A percentile compares a stretch with the other conserved stretches of the same genome.
Conservation (phyloP, 1,140 invertebrate genomes). For the Cardiocondyla obscurior region DNA sequence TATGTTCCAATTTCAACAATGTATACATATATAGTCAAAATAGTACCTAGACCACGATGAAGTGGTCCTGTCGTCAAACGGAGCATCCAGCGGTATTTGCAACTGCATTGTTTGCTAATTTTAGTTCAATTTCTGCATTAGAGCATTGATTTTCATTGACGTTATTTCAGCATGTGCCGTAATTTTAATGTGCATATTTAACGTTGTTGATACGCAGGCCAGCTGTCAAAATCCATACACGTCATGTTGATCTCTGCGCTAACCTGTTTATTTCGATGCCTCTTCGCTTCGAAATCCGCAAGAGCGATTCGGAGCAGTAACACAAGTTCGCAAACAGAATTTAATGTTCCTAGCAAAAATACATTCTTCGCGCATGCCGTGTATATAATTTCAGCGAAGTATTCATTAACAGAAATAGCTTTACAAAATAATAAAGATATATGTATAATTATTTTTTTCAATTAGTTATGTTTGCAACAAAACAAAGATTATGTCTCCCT, state of each 20-base stretch:
- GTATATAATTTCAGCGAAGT: no score
- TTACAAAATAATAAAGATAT: no score
- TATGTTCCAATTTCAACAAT: not conserved
- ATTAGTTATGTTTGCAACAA: no score
- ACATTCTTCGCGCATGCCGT: no score
- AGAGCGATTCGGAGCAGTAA: no score
- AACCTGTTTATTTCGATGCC: not conserved
- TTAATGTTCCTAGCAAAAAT: no score
- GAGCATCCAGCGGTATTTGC: conserved; percentile 37
- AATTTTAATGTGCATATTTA: not conserved
- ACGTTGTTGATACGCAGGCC: not conserved
- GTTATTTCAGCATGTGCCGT: not conserved
- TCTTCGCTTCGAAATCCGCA: no score
- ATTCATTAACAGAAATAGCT: no score
- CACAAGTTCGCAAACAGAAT: no score
- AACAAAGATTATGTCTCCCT: no score
- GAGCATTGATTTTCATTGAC: not conserved
- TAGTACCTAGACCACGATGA: conserved; percentile 62
- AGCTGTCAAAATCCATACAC: not conserved
- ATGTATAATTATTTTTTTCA: no score
- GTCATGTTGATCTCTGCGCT: not conserved
- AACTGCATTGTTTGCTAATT: conserved; percentile 54
- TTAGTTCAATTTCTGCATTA: not conserved
- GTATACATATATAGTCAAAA: no score
- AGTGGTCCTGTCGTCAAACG: conserved; percentile 39